A percentile compares a stretch with the other conserved stretches of the same genome.
Evolutionary conservation across 64 coral and sea anemone genomes (phyloP).

Genomic region (Trachythela sp.): DNA sequence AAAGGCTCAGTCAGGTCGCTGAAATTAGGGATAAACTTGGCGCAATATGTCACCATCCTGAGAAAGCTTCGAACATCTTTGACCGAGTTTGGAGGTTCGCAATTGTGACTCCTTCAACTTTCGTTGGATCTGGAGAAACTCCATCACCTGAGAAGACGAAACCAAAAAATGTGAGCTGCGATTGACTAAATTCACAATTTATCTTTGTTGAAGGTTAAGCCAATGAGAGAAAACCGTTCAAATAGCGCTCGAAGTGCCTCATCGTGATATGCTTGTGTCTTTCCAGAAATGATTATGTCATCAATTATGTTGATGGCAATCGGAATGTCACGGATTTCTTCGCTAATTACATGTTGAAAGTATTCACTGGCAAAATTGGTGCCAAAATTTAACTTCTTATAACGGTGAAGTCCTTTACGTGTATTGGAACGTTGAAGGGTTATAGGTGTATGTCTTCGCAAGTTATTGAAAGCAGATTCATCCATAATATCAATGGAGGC

Average conservation of each 20-base stretch:
- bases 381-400: constrained; percentile 37
- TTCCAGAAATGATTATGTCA: constrained; percentile 25
- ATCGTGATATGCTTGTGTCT: not conserved
- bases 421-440: not conserved
- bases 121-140: not conserved
- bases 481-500: constrained; percentile 30
- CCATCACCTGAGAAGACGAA: not conserved
- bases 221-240: not conserved
- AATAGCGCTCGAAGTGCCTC: not conserved
- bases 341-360: constrained; percentile 11
- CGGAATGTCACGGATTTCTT: not conserved
- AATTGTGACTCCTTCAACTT: not conserved
- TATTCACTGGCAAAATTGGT: constrained; percentile 6
- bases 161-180: not conserved
- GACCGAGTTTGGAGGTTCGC: not conserved
- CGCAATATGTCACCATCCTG: not conserved
- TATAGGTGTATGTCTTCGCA: not conserved
- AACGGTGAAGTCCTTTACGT: not conserved
- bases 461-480: not conserved
- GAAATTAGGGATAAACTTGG: constrained; percentile 22
- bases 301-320: constrained; percentile 6
- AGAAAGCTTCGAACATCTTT: not conserved
- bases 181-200: constrained; percentile 9
- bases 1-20: not conserved
- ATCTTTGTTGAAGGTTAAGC: not conserved